Evolutionary conservation across 1,140 invertebrate genomes (phyloP).

Genomic region (Heliconius congener): DNA sequence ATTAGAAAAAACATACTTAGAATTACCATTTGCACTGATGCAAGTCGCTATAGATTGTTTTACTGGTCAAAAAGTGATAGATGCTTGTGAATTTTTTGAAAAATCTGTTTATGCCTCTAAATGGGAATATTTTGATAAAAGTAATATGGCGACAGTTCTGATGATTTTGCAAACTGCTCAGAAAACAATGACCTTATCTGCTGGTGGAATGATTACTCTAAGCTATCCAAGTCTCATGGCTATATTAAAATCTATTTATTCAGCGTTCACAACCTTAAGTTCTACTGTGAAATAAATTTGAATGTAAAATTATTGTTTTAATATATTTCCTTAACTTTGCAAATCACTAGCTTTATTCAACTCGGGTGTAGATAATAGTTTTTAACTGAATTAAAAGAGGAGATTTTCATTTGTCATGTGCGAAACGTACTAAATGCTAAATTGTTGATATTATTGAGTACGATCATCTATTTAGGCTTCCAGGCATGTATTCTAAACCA

Average conservation of each 20-base stretch:
- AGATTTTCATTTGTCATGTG: too few relatives aligned
- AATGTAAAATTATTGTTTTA: neutral
- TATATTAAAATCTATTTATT: slow-evolving; percentile 52
- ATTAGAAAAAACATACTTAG: slow-evolving; percentile 53
- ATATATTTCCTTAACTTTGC: neutral
- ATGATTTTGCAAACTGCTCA: slow-evolving; percentile 55
- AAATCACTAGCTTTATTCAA: too few relatives aligned
- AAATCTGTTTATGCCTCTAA: slow-evolving; percentile 47
- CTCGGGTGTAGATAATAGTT: too few relatives aligned
- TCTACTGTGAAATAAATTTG: slow-evolving; percentile 36
- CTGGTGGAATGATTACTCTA: slow-evolving; percentile 43
- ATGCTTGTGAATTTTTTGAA: slow-evolving; percentile 47
- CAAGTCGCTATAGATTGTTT: slow-evolving; percentile 53
- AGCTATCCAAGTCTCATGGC: slow-evolving; percentile 52
- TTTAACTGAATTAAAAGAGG: too few relatives aligned
- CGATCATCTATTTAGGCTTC: too few relatives aligned
- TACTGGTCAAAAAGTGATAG: slow-evolving; percentile 54
- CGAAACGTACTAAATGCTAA: too few relatives aligned
- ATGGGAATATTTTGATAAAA: slow-evolving; percentile 56
- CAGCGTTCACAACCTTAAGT: slow-evolving; percentile 49
- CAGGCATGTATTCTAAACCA: too few relatives aligned
- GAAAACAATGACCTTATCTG: slow-evolving; percentile 51
- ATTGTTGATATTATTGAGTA: too few relatives aligned
- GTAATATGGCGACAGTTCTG: slow-evolving; percentile 49
- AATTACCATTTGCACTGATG: slow-evolving; percentile 50